Evolutionary conservation across 2,797 vertebrate species (phyloP).

Genomic region (Limosa lapponica): DNA sequence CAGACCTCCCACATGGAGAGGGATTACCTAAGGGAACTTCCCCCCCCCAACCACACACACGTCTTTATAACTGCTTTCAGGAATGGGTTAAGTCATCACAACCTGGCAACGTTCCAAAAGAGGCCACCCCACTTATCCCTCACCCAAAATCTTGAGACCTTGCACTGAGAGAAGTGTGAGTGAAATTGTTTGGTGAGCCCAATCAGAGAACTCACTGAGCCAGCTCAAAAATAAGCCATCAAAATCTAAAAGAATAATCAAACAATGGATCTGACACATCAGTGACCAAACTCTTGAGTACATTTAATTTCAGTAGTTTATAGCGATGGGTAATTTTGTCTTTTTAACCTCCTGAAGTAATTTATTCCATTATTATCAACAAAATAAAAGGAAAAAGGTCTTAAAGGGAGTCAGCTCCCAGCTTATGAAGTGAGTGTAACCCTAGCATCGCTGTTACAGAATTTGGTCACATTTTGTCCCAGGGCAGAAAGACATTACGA

Average conservation of each 20-base stretch:
- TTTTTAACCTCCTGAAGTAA: not conserved
- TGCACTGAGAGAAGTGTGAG: not conserved
- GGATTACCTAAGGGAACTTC: not conserved
- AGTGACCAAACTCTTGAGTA: not conserved
- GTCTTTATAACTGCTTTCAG: not conserved
- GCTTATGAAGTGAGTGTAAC: not conserved
- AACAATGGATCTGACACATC: not conserved
- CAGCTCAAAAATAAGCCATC: not conserved
- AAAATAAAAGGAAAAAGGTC: not conserved
- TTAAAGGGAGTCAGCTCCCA: not conserved
- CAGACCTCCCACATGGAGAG: not conserved
- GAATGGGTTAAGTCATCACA: not conserved
- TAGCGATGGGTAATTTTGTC: not conserved
- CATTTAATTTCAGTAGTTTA: not conserved
- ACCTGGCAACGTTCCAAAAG: not conserved
- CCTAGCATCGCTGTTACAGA: not conserved
- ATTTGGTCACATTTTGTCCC: not conserved
- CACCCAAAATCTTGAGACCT: not conserved
- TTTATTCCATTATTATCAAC: not conserved
- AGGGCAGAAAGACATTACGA: not conserved
- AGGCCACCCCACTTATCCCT: not conserved
- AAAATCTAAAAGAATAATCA: not conserved
- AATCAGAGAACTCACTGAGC: not conserved
- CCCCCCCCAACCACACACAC: accelerated
- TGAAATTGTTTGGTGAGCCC: not conserved